Base-by-base conservation (phyloP, 2,888 invertebrate genomes). In the Acanthosoma haemorrhoidale region DNA sequence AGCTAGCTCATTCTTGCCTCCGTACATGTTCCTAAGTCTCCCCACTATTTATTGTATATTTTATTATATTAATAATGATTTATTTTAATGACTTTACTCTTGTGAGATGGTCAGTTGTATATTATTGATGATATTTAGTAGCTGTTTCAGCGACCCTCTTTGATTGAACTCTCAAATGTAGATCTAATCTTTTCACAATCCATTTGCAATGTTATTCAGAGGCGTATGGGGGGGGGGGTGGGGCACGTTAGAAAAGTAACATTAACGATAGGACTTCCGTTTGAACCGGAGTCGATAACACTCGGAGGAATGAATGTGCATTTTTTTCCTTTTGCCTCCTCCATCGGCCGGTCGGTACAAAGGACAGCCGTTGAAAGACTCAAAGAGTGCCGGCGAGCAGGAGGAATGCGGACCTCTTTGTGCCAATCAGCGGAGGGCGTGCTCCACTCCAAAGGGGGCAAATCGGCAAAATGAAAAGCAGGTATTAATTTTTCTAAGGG, bases 401-500 rank as follows among this genome's bases (percentile, higher is more conserved):
- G 38, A 38, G 38, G 38, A 38, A 38, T 38, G 38, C 38, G n/a
- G 38, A n/a, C n/a, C 38, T 11, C 38, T 38, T 38, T 38, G 38
- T 38, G 38, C 38, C 13, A 38, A 38, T 38, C 38, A 4, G 38
- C 13, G 11, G 13, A 4, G 13, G n/a, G 38, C 32, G 32, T 6
- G 32, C n/a, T n/a, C n/a, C n/a, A n/a, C n/a, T n/a, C n/a, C 16
- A 51, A 15, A 18, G 51, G 15, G 21, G 11, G 15, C 51, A 18
- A 51, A 51, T 51, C 25, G 25, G 51, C 16, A 51, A 51, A 51
- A 51, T 51, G 51, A 51, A 51, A 51, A 51, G 21, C 9, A 25
- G 51, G 51, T 51, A 51, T 51, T 51, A 51, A 51, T 51, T 51
- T 51, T 51, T 38, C 13, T 38, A 38, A 38, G n/a, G 38, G 38